Evolutionary conservation across 2,888 invertebrate genomes (phyloP).

Genomic region (Oegoconia quadripuncta): DNA sequence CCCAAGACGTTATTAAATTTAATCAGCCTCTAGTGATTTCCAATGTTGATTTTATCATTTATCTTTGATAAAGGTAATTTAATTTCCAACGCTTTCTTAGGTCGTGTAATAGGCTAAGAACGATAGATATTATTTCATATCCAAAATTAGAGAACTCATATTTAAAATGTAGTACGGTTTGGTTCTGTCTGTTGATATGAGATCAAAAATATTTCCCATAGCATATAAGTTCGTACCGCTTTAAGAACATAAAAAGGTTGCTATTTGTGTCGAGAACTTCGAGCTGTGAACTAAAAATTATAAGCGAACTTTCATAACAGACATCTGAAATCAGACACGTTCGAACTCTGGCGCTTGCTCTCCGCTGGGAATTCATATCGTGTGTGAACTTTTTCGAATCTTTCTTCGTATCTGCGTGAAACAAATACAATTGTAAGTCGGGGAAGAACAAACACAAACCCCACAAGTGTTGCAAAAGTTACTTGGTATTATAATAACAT

Average conservation of each 20-base stretch:
- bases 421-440: conserved; percentile 20
- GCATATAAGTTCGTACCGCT: too few relatives aligned
- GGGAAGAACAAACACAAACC: conserved; percentile 17
- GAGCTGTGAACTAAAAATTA: too few relatives aligned
- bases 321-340: conserved; percentile 22
- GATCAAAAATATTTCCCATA: too few relatives aligned
- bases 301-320: conserved; percentile 1
- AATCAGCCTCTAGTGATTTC: conserved; percentile 3
- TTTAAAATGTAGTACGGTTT: too few relatives aligned
- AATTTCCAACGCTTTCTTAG: background rate
- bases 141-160: too few relatives aligned
- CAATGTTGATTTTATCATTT: conserved; percentile 4
- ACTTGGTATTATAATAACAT: conserved; percentile 7
- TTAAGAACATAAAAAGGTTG: too few relatives aligned
- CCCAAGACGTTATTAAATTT: conserved; percentile 8
- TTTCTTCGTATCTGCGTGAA: conserved; percentile 32
- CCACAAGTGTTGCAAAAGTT: conserved; percentile 5
- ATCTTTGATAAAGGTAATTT: background rate
- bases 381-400: conserved; percentile 41
- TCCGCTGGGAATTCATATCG: conserved; percentile 39
- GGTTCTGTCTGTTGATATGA: too few relatives aligned
- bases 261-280: too few relatives aligned
- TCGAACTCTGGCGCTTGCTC: conserved; percentile 23
- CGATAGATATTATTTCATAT: too few relatives aligned
- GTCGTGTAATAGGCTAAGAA: too few relatives aligned